Conservation (phyloP, 2,113 vertebrate species). For the Verasper variegatus region DNA sequence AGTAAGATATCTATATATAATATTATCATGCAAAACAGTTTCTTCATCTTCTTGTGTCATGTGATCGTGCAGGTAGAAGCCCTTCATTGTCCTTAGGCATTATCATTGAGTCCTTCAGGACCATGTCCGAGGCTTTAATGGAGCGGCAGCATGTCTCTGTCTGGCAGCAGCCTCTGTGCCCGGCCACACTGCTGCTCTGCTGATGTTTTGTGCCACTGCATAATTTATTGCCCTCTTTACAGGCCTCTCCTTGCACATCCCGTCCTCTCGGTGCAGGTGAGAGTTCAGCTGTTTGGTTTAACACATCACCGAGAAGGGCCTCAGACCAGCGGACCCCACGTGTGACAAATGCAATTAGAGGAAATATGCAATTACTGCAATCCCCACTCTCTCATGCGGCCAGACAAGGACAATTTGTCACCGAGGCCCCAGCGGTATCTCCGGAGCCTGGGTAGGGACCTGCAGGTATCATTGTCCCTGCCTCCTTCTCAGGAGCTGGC, state of each 20-base stretch:
- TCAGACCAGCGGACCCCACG: slow-evolving; percentile 72
- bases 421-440: slow-evolving; percentile 79
- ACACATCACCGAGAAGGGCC: slow-evolving; percentile 69
- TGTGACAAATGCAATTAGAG: slow-evolving; percentile 85
- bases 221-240: slow-evolving; percentile 75
- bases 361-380: slow-evolving; percentile 83
- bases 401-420: slow-evolving; percentile 86
- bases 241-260: slow-evolving; percentile 61
- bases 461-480: slow-evolving; percentile 74
- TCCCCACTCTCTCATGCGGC: slow-evolving; percentile 77
- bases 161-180: slow-evolving; percentile 49
- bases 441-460: slow-evolving; percentile 71
- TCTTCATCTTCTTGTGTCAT: not conserved
- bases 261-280: slow-evolving; percentile 68
- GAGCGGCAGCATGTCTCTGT: slow-evolving; percentile 63
- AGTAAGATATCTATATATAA: not conserved
- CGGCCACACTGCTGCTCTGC: slow-evolving; percentile 58
- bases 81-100: slow-evolving; percentile 57
- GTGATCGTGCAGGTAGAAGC: slow-evolving; percentile 44
- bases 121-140: slow-evolving; percentile 58
- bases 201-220: slow-evolving; percentile 77
- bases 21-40: not conserved
- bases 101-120: slow-evolving; percentile 49
- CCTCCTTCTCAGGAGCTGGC: slow-evolving; percentile 61
- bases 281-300: slow-evolving; percentile 80